Conservation (phyloP, 2,797 vertebrate genomes). For the Benthosema pterotum region DNA sequence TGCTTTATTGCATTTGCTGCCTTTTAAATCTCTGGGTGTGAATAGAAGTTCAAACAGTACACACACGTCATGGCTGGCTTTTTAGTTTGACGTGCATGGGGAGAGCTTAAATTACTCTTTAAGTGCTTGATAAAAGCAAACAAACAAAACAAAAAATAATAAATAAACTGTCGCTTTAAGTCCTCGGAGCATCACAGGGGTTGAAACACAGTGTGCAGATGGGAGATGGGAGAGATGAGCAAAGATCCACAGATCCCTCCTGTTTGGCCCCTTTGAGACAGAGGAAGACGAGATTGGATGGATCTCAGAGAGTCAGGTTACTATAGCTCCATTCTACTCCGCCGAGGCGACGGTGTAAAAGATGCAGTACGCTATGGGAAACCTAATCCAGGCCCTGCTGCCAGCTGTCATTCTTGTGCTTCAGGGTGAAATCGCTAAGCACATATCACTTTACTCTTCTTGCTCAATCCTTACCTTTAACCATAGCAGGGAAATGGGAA, state of each 20-base stretch:
- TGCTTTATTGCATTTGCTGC: no score
- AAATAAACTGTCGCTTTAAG: constrained; percentile 49
- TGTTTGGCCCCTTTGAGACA: constrained; percentile 71
- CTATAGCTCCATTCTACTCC: constrained; percentile 71
- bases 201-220: constrained; percentile 71
- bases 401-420: constrained; percentile 79
- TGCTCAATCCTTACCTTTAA: constrained; percentile 69
- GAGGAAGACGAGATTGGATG: constrained; percentile 74
- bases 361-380: constrained; percentile 75
- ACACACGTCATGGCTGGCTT: no score
- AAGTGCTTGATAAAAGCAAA: background rate
- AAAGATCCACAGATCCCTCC: constrained; percentile 68
- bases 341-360: constrained; percentile 71
- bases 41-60: no score
- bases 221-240: constrained; percentile 76
- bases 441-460: constrained; percentile 70
- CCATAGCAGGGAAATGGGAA: constrained; percentile 51
- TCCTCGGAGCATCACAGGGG: constrained; percentile 55
- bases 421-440: constrained; percentile 71
- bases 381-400: constrained; percentile 77
- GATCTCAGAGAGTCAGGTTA: constrained; percentile 74
- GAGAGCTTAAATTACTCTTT: background rate
- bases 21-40: no score
- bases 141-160: no score
- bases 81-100: background rate